Conservation (phyloP, 1,140 invertebrate species). For the Hyposmocoma kahamanoa region DNA sequence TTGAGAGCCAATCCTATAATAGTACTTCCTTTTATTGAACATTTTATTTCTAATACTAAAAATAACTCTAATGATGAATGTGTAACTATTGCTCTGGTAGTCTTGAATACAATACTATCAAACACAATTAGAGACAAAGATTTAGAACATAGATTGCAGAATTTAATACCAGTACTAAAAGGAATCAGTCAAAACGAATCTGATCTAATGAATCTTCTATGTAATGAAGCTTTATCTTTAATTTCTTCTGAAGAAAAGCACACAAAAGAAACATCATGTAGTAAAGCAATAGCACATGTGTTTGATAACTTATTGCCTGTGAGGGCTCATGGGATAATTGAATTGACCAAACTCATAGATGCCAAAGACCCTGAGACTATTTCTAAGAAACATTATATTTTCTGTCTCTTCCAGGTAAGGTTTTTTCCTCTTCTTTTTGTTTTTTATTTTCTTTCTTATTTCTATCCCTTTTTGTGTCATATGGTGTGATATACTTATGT, state of each 20-base stretch:
- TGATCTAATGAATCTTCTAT: conserved; percentile 37
- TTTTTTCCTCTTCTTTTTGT: conserved; percentile 8
- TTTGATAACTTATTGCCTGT: conserved; percentile 85
- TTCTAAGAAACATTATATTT: conserved; percentile 78
- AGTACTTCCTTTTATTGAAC: conserved; percentile 55
- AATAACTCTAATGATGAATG: conserved; percentile 48
- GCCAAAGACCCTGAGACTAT: conserved; percentile 77
- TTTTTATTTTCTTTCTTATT: no score
- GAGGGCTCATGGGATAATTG: conserved; percentile 85
- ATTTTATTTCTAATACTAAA: conserved; percentile 42
- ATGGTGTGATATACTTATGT: no score
- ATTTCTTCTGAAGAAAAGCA: conserved; percentile 29
- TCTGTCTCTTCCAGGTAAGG: conserved; percentile 81
- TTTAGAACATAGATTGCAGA: conserved; percentile 31
- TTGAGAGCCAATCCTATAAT: conserved; percentile 49
- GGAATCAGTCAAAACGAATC: conserved; percentile 29
- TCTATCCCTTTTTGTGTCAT: no score
- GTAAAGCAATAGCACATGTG: conserved; percentile 79
- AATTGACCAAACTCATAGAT: conserved; percentile 82
- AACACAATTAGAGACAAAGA: conserved; percentile 30
- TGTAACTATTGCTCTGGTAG: conserved; percentile 66
- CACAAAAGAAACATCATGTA: conserved; percentile 68
- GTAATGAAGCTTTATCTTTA: conserved; percentile 46
- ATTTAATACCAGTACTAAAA: conserved; percentile 37
- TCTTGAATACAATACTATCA: conserved; percentile 62